Evolutionary conservation across 2,797 vertebrate genomes (phyloP), one percentile per base, ranked within the genome.

Genomic region (Emys orbicularis): DNA sequence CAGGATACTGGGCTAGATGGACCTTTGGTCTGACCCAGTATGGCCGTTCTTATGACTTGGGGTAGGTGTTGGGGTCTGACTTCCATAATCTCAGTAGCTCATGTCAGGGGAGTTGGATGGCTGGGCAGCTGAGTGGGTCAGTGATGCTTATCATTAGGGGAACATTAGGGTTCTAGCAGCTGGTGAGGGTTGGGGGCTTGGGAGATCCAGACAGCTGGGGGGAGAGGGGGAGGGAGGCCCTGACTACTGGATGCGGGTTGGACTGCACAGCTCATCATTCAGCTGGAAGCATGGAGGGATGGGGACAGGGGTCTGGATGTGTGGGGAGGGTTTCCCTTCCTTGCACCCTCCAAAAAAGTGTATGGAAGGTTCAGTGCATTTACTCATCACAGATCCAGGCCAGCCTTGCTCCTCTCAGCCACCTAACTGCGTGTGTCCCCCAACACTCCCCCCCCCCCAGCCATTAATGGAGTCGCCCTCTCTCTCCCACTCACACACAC

Each of bases 381-480:
- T 77, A 44, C 44, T 47, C 74, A 44, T 25, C 27, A 7, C 41
- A 8, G 44, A 41, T 9, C 12, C 74, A 76, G 68, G 74, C 74
- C 44, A 77, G 44, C 25, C 13, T 49, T 16, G 13, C 44, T 29
- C 23, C 27, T 47, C 25, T 15, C 44, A 29, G 74, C 15, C 74
- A 47, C 27, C 65, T 52, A 52, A 52, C 52, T 23, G 65, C 6
- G 19, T 68, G 31, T 23, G n/a, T 41, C n/a, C 68, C 65, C 65
- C 65, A 41, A 9, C 8, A 5, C n/a, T 9, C 21, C 37, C 37
- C 23, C 2, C 2, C 3, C 25, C 4, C n/a, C 12, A 5, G 27
- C 12, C 74, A 31, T 49, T 29, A 27, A 16, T 3, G 8, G 19
- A 31, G 13, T 44, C 12, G 12, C 44, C 7, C 74, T 29, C 74